Base-by-base conservation (phyloP, 35 echinoderm and acorn worm genomes). In the Lytechinus variegatus region DNA sequence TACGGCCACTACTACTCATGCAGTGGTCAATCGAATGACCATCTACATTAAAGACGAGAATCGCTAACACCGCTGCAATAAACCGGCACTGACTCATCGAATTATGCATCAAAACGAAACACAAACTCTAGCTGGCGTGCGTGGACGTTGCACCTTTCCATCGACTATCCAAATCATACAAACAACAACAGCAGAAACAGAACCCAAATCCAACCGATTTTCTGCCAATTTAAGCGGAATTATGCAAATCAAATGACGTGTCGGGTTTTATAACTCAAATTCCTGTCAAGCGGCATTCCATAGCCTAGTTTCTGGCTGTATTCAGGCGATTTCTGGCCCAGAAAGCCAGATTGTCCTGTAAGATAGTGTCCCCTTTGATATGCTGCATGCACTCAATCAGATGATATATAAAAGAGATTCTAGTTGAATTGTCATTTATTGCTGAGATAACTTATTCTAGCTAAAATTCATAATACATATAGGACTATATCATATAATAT, bases 101-200 rank as follows among this genome's bases (percentile, higher is more conserved):
- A 79, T 79, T 79, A 79, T 79, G 66, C 66, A 79, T 79, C n/a
- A 79, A 79, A 79, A 79, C n/a, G 66, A 79, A 79, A 79, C 66
- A 79, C 12, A 79, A 79, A 79, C 66, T 79, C 66, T 6, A 24
- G 66, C n/a, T 79, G 66, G 66, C 66, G n/a, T 24, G 66, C 66
- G 19, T 79, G 66, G 8, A n/a, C 66, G 66, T n/a, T 79, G 21
- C 66, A 79, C 66, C 66, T 79, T 79, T 79, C 6, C 66, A 7
- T 24, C n/a, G 4, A 8, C 66, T 24, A 24, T 24, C 1, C 19
- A 2, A 79, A 79, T 79, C 66, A 24, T 16, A 24, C 16, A 79
- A n/a, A 79, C 14, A 79, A 79, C 66, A n/a, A 24, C 66, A 79
- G 4, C 66, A n/a, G 21, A 24, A 79, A 24, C 66, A 79, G 66